phyloP scores from a whole-genome alignment of 37 sponge, comb jelly and placozoan genomes.

The Chondrilla cf. caribensis region DNA sequence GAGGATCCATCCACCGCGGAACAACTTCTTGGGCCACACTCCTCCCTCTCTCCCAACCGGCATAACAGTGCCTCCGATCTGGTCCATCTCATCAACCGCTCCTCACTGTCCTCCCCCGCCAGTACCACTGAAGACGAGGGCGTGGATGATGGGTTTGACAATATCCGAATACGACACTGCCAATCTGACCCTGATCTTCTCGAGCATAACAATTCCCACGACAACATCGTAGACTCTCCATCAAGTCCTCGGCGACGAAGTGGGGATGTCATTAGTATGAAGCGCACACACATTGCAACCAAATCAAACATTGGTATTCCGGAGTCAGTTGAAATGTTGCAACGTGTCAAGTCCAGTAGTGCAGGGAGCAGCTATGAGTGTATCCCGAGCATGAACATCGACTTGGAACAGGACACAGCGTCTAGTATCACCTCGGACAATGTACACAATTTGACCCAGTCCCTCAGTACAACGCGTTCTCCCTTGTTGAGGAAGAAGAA shows the following conservation, averaged over 20 bases:
- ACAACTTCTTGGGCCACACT: too few species aligned
- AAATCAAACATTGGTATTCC: too few species aligned
- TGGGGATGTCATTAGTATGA: neutral
- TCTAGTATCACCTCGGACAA: neutral
- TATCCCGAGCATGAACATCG: neutral
- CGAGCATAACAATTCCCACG: neutral
- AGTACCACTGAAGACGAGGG: neutral
- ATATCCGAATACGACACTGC: neutral
- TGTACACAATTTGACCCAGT: neutral
- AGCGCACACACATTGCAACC: too few species aligned
- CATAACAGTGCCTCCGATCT: neutral
- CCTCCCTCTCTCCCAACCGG: too few species aligned
- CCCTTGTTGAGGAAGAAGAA: neutral
- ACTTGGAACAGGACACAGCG: neutral
- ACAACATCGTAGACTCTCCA: neutral
- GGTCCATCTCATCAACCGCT: neutral
- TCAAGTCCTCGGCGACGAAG: neutral
- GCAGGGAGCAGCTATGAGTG: neutral
- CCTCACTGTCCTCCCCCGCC: neutral
- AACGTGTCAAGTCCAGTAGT: neutral
- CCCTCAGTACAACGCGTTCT: neutral
- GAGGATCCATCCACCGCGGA: neutral
- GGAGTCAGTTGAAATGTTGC: neutral
- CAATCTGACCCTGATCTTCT: constrained; percentile 1
- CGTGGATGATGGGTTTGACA: neutral